These are phyloP conservation scores for Leucophenga montana DNA, from an alignment of 2,888 invertebrate species.

Conservation along the genomic window DNA sequence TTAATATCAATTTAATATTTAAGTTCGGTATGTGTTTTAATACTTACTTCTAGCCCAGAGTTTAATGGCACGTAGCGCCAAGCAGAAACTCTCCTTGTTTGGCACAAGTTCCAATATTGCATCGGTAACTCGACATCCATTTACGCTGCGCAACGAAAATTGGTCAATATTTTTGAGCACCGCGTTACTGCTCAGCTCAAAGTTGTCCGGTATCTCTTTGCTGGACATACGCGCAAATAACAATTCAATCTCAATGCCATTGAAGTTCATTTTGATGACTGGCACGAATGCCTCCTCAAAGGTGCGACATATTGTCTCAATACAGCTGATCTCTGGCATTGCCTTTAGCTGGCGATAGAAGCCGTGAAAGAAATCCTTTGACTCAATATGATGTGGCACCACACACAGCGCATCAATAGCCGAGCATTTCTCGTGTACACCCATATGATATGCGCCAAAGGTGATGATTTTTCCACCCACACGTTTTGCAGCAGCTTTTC, in stretches of 20 bases:
- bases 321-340: constrained; percentile 85
- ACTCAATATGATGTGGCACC: constrained; percentile 93
- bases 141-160: constrained; percentile 80
- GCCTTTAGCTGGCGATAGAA: constrained; percentile 90
- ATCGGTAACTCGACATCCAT: constrained; percentile 96
- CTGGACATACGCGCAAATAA: constrained; percentile 91
- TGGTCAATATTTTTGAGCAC: constrained; percentile 93
- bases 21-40: background rate
- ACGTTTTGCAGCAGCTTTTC: constrained; percentile 86
- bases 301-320: no score
- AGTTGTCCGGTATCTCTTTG: constrained; percentile 89
- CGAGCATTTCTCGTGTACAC: constrained; percentile 77
- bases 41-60: constrained; percentile 94
- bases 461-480: constrained; percentile 95
- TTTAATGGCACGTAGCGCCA: constrained; percentile 78
- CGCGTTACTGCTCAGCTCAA: constrained; percentile 88
- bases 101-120: constrained; percentile 95
- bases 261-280: constrained; percentile 97
- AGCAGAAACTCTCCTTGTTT: constrained; percentile 89
- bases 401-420: constrained; percentile 98
- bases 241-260: constrained; percentile 98
- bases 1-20: constrained; percentile 38
- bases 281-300: constrained; percentile 98
- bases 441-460: background rate
- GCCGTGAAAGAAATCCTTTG: constrained; percentile 90